Conservation (phyloP, 2,797 vertebrate species). For the Enteromius trimaculatus region DNA sequence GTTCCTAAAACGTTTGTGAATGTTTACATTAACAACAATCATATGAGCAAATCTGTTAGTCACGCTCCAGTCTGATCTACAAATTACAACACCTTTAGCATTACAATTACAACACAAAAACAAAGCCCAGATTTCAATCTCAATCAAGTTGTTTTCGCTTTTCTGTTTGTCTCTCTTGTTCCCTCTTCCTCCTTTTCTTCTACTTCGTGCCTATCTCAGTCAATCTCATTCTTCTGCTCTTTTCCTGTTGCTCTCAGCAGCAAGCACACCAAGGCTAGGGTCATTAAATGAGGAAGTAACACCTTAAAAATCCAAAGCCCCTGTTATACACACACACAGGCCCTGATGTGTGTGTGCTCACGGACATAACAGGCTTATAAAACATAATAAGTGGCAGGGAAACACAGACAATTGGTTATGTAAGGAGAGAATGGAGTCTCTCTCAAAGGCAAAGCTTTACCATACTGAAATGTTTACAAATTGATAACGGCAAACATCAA, state of each 20-base stretch:
- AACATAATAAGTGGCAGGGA: conserved; percentile 10
- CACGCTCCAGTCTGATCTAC: not conserved
- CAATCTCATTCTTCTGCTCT: conserved; percentile 36
- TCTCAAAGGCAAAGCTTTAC: not conserved
- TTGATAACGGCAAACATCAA: conserved; percentile 1
- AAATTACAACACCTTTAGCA: not conserved
- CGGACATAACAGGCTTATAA: not conserved
- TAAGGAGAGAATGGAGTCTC: conserved; percentile 6
- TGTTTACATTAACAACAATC: not conserved
- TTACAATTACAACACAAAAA: not conserved
- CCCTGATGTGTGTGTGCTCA: not conserved
- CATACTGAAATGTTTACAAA: conserved; percentile 20
- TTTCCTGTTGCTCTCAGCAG: conserved; percentile 46
- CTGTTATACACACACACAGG: not conserved
- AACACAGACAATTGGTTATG: conserved; percentile 25
- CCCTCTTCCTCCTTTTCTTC: conserved; percentile 10
- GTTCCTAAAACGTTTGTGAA: not conserved
- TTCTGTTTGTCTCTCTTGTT: conserved; percentile 5
- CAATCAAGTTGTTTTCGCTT: conserved; percentile 12
- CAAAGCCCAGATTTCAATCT: not conserved
- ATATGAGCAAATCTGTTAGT: not conserved
- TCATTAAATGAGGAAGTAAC: conserved; percentile 48
- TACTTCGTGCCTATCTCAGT: conserved; percentile 39
- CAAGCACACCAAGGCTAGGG: conserved; percentile 31
- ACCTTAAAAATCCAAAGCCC: conserved; percentile 14